Evolutionary conservation across 1,140 invertebrate genomes (phyloP).

Genomic region (Drosophila murphyi): DNA sequence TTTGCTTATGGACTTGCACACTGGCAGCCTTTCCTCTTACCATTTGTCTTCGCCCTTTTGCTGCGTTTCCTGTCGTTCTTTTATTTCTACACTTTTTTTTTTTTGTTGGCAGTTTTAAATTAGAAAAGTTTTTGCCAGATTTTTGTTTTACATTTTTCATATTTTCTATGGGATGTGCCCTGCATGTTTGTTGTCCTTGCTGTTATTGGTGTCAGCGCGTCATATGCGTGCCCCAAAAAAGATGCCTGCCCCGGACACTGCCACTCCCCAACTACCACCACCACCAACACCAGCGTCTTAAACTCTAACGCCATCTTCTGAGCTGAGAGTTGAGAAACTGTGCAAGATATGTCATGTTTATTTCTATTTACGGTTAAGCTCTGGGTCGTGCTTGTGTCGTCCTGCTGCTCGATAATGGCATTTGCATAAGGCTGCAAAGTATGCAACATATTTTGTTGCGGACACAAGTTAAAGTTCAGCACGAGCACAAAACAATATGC

Average conservation of each 20-base stretch:
- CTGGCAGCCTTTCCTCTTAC: slow-evolving; percentile 18
- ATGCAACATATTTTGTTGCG: slow-evolving; percentile 71
- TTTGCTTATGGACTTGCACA: slow-evolving; percentile 53
- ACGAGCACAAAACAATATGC: slow-evolving; percentile 70
- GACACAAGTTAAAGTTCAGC: slow-evolving; percentile 70
- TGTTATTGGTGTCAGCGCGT: slow-evolving; percentile 58
- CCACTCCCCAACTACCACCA: no score
- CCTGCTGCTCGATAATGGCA: slow-evolving; percentile 46
- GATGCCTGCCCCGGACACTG: slow-evolving; percentile 7
- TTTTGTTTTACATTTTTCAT: slow-evolving; percentile 84
- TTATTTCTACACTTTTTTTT: slow-evolving; percentile 52
- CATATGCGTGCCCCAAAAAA: slow-evolving; percentile 65
- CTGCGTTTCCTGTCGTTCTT: slow-evolving; percentile 60
- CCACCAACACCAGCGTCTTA: background rate
- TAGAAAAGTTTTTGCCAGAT: slow-evolving; percentile 82
- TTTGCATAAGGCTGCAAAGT: slow-evolving; percentile 79
- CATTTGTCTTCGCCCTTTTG: slow-evolving; percentile 40
- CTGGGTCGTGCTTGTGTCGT: background rate
- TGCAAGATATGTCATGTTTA: slow-evolving; percentile 69
- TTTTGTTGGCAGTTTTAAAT: slow-evolving; percentile 81
- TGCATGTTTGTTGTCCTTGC: slow-evolving; percentile 70
- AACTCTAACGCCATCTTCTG: slow-evolving; percentile 7
- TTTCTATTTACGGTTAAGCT: slow-evolving; percentile 69
- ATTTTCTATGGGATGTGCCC: slow-evolving; percentile 75
- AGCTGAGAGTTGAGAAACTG: slow-evolving; percentile 35